These are phyloP conservation scores for Silurus asotus DNA, from an alignment of 2,113 vertebrate genomes.

Conservation along the genomic window DNA sequence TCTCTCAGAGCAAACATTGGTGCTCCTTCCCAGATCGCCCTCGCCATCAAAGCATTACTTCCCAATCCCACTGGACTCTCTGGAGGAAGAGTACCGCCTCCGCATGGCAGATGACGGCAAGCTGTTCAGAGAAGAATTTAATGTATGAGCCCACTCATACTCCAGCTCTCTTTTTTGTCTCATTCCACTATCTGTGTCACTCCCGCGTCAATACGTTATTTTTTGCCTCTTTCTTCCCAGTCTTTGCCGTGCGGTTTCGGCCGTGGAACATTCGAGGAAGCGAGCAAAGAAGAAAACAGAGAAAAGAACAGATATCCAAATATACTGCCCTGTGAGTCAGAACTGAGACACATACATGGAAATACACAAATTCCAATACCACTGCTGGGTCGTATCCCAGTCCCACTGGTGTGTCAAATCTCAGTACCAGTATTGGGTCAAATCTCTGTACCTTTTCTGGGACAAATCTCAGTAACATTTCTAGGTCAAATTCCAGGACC, in stretches of 20 bases:
- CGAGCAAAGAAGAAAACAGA: conserved; percentile 92
- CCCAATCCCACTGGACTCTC: conserved; percentile 81
- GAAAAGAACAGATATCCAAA: conserved; percentile 99
- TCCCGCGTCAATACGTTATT: background rate
- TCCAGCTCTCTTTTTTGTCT: background rate
- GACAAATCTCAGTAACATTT: too few relatives aligned
- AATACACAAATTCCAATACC: background rate
- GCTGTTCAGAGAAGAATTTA: conserved; percentile 93
- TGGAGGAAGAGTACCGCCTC: conserved; percentile 89
- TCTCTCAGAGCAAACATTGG: conserved; percentile 82
- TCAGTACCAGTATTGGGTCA: too few relatives aligned
- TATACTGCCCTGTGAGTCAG: conserved; percentile 92
- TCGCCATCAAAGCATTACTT: conserved; percentile 87
- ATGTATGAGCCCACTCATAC: conserved; percentile 73
- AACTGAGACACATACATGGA: background rate
- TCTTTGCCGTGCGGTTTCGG: conserved; percentile 83
- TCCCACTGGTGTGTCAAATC: too few relatives aligned
- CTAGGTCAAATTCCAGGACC: too few relatives aligned
- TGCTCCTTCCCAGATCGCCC: conserved; percentile 88
- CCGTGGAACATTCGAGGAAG: conserved; percentile 86
- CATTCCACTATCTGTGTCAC: background rate
- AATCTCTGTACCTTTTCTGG: too few relatives aligned
- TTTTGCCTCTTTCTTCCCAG: conserved; percentile 62
- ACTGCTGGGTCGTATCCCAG: too few relatives aligned
- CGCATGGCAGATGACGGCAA: conserved; percentile 93